phyloP scores from a whole-genome alignment of 2,113 vertebrate genomes.

The Boleophthalmus pectinirostris region DNA sequence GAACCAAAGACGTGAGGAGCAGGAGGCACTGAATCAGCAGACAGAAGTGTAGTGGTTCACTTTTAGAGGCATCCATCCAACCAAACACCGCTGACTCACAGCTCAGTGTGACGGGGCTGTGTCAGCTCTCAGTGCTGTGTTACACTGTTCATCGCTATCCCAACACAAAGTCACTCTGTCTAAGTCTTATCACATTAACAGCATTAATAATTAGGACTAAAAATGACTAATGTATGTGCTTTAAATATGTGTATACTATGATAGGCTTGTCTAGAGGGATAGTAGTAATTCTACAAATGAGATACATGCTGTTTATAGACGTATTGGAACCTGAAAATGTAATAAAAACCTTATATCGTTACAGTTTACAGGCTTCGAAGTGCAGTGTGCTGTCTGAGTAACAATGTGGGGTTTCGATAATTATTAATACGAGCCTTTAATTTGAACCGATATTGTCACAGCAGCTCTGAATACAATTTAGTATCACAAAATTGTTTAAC shows the following conservation, averaged over 20 bases:
- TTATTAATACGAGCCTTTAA: not conserved
- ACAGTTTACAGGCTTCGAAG: not conserved
- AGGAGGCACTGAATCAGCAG: slow-evolving; percentile 52
- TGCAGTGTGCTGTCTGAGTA: not conserved
- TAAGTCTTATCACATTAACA: slow-evolving; percentile 15
- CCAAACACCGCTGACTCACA: slow-evolving; percentile 63
- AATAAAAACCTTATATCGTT: not conserved
- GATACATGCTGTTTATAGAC: not conserved
- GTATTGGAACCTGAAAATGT: not conserved
- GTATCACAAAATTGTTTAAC: no score
- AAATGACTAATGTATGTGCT: not conserved
- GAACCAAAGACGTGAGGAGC: slow-evolving; percentile 54
- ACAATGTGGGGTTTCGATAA: not conserved
- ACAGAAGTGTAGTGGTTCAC: slow-evolving; percentile 31
- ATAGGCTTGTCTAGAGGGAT: not conserved
- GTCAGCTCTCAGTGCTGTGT: slow-evolving; percentile 1
- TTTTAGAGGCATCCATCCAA: slow-evolving; percentile 61
- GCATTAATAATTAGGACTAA: not conserved
- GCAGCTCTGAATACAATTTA: slow-evolving; percentile 1
- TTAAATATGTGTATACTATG: not conserved
- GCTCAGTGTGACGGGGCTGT: slow-evolving; percentile 7
- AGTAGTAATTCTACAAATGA: not conserved
- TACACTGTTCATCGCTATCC: not conserved
- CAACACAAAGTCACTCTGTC: slow-evolving; percentile 22
- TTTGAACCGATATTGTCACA: slow-evolving; percentile 5